Base-by-base conservation (phyloP, 2,888 invertebrate genomes). In the Caenorhabditis uteleia region DNA sequence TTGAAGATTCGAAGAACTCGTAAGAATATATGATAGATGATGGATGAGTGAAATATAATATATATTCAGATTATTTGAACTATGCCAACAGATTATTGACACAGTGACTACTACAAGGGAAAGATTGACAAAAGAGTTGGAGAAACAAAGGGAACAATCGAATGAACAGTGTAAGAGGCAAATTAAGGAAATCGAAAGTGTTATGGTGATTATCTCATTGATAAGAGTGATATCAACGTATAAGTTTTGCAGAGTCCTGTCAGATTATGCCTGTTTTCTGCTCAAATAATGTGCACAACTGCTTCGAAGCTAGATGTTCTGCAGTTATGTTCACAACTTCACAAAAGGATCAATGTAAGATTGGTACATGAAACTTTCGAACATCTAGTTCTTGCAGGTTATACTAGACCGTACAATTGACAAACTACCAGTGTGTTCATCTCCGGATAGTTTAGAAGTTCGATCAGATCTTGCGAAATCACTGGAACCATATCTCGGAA, bases 231-330 rank as follows among this genome's bases (percentile, higher is more conserved):
- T 43, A 12, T 36, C 6, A 16, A 14, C 31, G 14, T 21, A 34
- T 12, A 33, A 25, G n/a, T n/a, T n/a, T 40, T 55, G n/a, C 23
- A 78, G 78, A 66, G 65, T 7, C 79, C 82, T 1, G 86, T 90
- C 23, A 89, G 89, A 78, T 87, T 89, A 61, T 90, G 90, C 78
- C 85, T 90, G 26, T 87, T 90, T 75, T 85, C 89, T 53, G 89
- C 89, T 82, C 88, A 89, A 53, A 88, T 89, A 6, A 89, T 90
- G 83, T 89, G 88, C 33, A 88, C 88, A 53, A 88, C 89, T 10
- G 89, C 90, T 3, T 89, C 89, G 74, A 89, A 89, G 82, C 89
- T 89, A 79, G 90, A 90, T 82, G 90, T 90, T 83, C 86, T 90
- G 44, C 89, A 79, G 36, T 65, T 77, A 20, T 71, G 67, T 25